A percentile compares a stretch with the other conserved stretches of the same genome.
Conservation (phyloP, 2,888 invertebrate genomes). For the Portevinia maculata region DNA sequence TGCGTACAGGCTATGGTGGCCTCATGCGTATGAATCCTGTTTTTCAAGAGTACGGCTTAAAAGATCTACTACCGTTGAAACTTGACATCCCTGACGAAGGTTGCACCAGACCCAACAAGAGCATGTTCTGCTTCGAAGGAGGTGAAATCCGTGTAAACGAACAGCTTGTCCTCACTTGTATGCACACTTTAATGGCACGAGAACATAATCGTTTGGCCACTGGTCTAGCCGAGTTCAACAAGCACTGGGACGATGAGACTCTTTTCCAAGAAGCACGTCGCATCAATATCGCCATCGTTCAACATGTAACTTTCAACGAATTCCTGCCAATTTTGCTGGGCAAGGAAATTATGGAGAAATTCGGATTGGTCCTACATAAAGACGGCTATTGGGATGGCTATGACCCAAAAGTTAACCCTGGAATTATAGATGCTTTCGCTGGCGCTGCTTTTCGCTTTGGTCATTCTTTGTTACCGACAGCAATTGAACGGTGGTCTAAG, state of each 20-base stretch:
- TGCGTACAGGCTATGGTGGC: slow-evolving; percentile 92
- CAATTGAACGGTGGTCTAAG: slow-evolving; percentile 96
- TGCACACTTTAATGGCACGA: slow-evolving; percentile 95
- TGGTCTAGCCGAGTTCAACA: slow-evolving; percentile 90
- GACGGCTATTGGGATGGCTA: slow-evolving; percentile 87
- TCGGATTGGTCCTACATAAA: slow-evolving; percentile 92
- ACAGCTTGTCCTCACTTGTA: slow-evolving; percentile 93
- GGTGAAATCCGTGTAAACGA: slow-evolving; percentile 97
- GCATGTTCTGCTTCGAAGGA: slow-evolving; percentile 96
- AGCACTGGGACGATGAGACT: slow-evolving; percentile 97
- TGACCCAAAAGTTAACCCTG: slow-evolving; percentile 92
- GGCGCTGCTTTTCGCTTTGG: slow-evolving; percentile 96
- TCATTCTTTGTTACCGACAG: slow-evolving; percentile 94
- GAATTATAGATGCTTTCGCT: slow-evolving; percentile 94
- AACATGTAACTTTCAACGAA: slow-evolving; percentile 95
- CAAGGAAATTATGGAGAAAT: slow-evolving; percentile 95
- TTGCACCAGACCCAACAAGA: slow-evolving; percentile 93
- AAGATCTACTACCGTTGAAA: slow-evolving; percentile 93
- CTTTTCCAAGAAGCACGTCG: slow-evolving; percentile 94
- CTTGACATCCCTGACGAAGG: slow-evolving; percentile 96
- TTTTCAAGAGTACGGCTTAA: slow-evolving; percentile 93
- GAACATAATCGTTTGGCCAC: slow-evolving; percentile 95
- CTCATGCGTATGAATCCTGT: slow-evolving; percentile 94
- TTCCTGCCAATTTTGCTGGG: slow-evolving; percentile 94
- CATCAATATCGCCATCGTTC: slow-evolving; percentile 93